Conservation (phyloP, 1,140 invertebrate species). For the Bombus picipes region DNA sequence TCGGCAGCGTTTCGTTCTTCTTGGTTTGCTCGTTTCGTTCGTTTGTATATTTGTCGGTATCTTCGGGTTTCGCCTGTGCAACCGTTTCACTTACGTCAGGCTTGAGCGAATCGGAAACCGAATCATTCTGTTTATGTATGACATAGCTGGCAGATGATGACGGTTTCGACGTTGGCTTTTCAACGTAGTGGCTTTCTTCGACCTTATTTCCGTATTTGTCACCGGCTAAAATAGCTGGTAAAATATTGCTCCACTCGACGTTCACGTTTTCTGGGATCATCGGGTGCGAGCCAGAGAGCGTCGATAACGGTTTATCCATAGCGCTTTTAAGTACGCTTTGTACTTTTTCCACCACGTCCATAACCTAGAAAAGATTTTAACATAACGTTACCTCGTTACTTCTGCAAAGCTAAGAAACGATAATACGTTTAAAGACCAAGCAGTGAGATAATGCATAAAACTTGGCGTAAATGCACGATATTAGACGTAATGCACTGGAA, state of each 20-base stretch:
- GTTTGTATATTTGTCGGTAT: neutral
- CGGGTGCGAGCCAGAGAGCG: slow-evolving; percentile 83
- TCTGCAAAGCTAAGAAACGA: too few species aligned
- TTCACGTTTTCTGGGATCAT: slow-evolving; percentile 86
- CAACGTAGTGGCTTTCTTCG: neutral
- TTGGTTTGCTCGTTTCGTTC: neutral
- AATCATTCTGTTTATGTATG: neutral
- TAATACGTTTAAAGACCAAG: too few species aligned
- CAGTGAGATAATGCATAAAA: too few species aligned
- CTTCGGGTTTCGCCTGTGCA: rapidly evolving
- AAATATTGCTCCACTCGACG: slow-evolving; percentile 88
- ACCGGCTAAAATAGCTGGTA: slow-evolving; percentile 89
- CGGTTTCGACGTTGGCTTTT: neutral
- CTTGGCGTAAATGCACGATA: too few species aligned
- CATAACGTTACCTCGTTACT: neutral
- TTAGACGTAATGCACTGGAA: too few species aligned
- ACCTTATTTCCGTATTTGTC: slow-evolving; percentile 74
- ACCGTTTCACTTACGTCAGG: neutral
- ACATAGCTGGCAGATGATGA: neutral
- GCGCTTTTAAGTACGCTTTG: slow-evolving; percentile 91
- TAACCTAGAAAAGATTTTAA: slow-evolving; percentile 82
- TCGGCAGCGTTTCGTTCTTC: slow-evolving; percentile 41
- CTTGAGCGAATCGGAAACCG: neutral
- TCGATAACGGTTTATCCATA: slow-evolving; percentile 85
- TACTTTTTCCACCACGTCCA: slow-evolving; percentile 90